A percentile compares a stretch with the other conserved stretches of the same genome.
These are phyloP conservation scores for Phaonia tiefii DNA, from an alignment of 2,888 invertebrate species.

Conservation along the genomic window DNA sequence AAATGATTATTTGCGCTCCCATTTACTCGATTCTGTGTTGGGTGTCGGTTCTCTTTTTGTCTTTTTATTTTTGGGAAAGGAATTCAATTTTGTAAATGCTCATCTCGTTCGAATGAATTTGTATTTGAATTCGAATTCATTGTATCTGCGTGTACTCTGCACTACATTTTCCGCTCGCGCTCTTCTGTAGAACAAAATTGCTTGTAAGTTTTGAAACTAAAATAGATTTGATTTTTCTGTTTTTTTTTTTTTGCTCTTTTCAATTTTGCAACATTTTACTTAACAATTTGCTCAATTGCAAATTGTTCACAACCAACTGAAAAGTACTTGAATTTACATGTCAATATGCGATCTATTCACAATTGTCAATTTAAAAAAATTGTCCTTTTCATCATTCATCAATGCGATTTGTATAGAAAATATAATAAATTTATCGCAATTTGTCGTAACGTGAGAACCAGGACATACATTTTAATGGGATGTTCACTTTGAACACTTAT, in stretches of 20 bases:
- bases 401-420: not conserved
- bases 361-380: constrained; percentile 13
- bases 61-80: not conserved
- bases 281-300: constrained; percentile 27
- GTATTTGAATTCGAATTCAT: constrained; percentile 23
- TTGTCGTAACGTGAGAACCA: too few species aligned
- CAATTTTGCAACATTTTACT: constrained; percentile 27
- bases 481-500: too few species aligned
- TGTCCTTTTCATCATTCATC: not conserved
- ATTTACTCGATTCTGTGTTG: constrained; percentile 7
- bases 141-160: constrained; percentile 47
- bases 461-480: too few species aligned
- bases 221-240: constrained; percentile 54
- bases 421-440: too few species aligned
- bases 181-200: not conserved
- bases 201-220: constrained; percentile 58
- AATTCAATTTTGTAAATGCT: constrained; percentile 35
- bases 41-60: constrained; percentile 44
- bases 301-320: not conserved
- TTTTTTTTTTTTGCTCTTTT: constrained; percentile 12
- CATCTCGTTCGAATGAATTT: constrained; percentile 37
- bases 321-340: constrained; percentile 17
- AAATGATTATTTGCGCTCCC: constrained; percentile 24
- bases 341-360: not conserved
- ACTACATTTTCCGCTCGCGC: constrained; percentile 34